Evolutionary conservation across 2,888 invertebrate genomes (phyloP).

Genomic region (Aporophyla nigra): DNA sequence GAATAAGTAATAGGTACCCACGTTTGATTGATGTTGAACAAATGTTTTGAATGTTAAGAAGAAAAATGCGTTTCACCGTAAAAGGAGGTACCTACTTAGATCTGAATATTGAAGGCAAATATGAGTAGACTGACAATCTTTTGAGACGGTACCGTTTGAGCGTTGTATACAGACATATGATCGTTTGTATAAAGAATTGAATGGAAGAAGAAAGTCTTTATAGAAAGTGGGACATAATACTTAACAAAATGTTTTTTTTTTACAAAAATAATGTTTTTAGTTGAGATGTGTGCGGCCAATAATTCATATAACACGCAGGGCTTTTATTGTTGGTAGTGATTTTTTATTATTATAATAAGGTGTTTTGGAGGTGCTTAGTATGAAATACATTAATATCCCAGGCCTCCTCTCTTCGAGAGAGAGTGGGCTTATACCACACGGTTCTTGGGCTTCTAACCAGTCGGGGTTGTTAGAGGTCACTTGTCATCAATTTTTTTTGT

Average conservation of each 20-base stretch:
- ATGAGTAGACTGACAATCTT: conserved; percentile 32
- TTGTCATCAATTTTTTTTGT: too few species aligned
- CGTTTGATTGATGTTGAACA: conserved; percentile 48
- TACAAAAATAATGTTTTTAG: not conserved
- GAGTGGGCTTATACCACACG: too few species aligned
- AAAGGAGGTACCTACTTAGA: conserved; percentile 39
- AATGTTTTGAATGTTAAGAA: conserved; percentile 37
- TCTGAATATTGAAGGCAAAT: conserved; percentile 50
- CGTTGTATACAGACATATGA: conserved; percentile 26
- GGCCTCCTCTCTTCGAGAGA: too few species aligned
- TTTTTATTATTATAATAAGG: not conserved
- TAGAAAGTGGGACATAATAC: conserved; percentile 17
- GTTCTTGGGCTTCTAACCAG: too few species aligned
- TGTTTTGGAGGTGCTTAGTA: not conserved
- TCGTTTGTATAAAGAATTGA: conserved; percentile 13
- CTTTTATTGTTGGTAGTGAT: not conserved
- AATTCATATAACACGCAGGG: not conserved
- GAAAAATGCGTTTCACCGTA: conserved; percentile 31
- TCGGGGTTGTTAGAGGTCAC: too few species aligned
- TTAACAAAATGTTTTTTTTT: conserved; percentile 13
- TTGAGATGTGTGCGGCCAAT: not conserved
- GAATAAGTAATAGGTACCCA: conserved; percentile 23
- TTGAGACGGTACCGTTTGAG: conserved; percentile 24
- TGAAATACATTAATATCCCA: not conserved
- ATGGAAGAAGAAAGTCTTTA: conserved; percentile 3